A percentile compares a stretch with the other conserved stretches of the same genome.
phyloP scores from a whole-genome alignment of 2,113 vertebrate species.

The Spermophilus dauricus region DNA sequence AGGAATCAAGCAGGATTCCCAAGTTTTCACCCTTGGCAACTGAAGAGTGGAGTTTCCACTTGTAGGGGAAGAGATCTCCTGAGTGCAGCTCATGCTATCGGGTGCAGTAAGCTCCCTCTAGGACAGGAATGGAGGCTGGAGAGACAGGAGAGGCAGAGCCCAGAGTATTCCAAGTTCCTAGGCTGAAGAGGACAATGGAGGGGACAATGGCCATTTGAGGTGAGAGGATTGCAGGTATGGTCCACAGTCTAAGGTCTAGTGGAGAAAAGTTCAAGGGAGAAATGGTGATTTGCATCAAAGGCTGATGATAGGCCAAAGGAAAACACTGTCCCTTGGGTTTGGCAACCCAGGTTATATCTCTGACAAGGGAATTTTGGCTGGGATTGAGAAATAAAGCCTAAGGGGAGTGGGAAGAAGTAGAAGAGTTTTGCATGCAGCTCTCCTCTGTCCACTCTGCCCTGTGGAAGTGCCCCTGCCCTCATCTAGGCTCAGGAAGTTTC shows the following conservation, averaged over 20 bases:
- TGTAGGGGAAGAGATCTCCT: no score
- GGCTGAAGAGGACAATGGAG: background rate
- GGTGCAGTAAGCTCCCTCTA: background rate
- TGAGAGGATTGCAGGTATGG: background rate
- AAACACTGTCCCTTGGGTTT: background rate
- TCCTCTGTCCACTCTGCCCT: background rate
- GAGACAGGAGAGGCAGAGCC: background rate
- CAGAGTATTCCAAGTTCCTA: background rate
- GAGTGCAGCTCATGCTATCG: background rate
- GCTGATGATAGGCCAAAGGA: fast-evolving
- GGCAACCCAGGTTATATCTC: background rate
- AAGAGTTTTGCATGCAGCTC: background rate
- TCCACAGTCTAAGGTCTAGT: background rate
- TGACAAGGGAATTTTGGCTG: background rate
- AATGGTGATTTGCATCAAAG: background rate
- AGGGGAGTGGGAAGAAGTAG: background rate
- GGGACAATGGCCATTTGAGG: background rate
- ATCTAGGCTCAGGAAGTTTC: background rate
- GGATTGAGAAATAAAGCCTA: background rate
- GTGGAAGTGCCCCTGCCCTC: background rate
- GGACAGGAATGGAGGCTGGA: background rate
- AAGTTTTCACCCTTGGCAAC: background rate
- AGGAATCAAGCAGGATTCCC: background rate
- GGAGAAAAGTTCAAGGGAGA: background rate
- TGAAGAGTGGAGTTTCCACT: background rate